Evolutionary conservation across 2,888 invertebrate genomes (phyloP), one percentile per base, ranked within the genome.

Genomic region (Acanthococcus lagerstroemiae): DNA sequence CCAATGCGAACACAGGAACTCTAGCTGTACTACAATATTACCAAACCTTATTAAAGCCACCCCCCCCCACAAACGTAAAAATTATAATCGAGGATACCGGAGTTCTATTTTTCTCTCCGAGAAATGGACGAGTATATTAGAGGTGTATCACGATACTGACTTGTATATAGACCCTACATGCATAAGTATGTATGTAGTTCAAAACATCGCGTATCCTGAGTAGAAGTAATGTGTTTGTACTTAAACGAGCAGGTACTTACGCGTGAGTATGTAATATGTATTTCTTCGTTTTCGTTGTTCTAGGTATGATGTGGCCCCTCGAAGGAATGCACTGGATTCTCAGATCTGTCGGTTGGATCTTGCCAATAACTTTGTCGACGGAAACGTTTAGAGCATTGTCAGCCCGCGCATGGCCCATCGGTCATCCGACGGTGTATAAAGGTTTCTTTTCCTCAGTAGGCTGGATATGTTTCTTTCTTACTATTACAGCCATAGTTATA

Each of bases 301-400:
- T 58, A 72, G 70, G 73, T 4, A 72, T 73, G 72, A 70, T 73
- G 56, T 85, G 85, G 85, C 85, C 85, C 0, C 70, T 84, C 65
- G 84, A 85, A 75, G 84, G 83, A 6, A 84, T 87, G 85, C 83
- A 86, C 0, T 73, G 75, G 19, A 73, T 77, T 0, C 75, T 88
- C 0, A 79, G 80, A 60, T 80, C 82, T 71, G 66, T 89, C 46
- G 84, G 88, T 4, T 77, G 84, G 56, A 74, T 79, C 1, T 78
- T 90, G 4, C 94, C 94, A 0, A 87, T 90, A 74, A 94, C 93
- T 0, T 77, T 89, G 61, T 86, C 91, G 0, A 83, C 88, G 0
- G 83, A 84, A 68, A 84, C 91, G 0, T 79, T 92, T 61, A 78
- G 93, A 68, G 85, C 84, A 71, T 80, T 92, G 65, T 80, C 90